These are phyloP conservation scores for Paragorgia papillata DNA, from an alignment of 92 coral and sea anemone species.

Conservation along the genomic window DNA sequence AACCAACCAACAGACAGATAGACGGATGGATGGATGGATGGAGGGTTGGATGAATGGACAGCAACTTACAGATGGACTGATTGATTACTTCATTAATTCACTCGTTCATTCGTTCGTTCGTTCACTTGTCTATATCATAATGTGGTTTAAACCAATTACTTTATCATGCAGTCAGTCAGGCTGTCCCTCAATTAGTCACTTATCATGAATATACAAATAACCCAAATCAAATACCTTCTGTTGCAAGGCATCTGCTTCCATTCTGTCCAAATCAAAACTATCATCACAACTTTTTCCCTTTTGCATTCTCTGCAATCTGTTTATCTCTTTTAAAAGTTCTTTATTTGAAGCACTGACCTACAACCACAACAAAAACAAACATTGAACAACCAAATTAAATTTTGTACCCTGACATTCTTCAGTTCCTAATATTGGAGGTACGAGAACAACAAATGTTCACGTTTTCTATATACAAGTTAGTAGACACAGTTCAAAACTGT, in stretches of 20 bases:
- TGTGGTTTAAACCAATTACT: neutral
- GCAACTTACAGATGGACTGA: too few relatives aligned
- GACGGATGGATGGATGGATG: too few relatives aligned
- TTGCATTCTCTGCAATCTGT: conserved; percentile 31
- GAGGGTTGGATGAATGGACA: too few relatives aligned
- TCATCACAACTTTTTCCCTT: neutral
- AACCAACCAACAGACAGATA: too few relatives aligned
- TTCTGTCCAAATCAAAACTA: conserved; percentile 22
- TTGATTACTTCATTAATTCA: too few relatives aligned
- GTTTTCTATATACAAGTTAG: too few relatives aligned
- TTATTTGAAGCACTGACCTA: conserved; percentile 28
- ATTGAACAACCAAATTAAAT: too few relatives aligned
- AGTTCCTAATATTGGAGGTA: too few relatives aligned
- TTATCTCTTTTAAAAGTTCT: conserved; percentile 15
- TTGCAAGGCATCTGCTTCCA: conserved; percentile 14
- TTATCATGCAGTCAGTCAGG: neutral
- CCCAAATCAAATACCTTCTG: conserved; percentile 6
- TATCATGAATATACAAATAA: neutral
- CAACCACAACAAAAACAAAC: neutral
- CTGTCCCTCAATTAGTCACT: neutral
- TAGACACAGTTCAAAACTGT: too few relatives aligned
- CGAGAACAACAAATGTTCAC: too few relatives aligned
- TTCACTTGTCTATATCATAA: neutral
- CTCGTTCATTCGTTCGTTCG: neutral
- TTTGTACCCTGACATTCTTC: too few relatives aligned